Percentiles rank a stretch among this genome's conserved stretches.
These are phyloP conservation scores for Myrmecobius fasciatus DNA, from an alignment of 2,113 vertebrate genomes.

Conservation along the genomic window DNA sequence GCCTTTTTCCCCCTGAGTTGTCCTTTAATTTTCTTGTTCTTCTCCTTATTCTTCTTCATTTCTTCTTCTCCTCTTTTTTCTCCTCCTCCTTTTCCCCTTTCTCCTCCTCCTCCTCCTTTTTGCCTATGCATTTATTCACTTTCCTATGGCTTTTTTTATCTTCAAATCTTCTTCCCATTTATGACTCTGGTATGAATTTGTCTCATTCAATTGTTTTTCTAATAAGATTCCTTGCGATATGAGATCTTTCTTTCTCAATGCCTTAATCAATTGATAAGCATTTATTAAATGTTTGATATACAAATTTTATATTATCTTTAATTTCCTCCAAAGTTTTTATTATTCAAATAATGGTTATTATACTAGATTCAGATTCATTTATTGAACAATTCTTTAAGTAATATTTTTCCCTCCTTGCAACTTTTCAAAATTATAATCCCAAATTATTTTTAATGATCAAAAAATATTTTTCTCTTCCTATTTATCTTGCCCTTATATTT, in stretches of 20 bases:
- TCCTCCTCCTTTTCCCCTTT: too few species aligned
- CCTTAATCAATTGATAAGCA: background rate
- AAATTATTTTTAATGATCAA: background rate
- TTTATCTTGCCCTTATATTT: background rate
- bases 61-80: too few species aligned
- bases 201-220: background rate
- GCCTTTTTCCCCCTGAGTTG: background rate
- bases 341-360: background rate
- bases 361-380: background rate
- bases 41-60: too few species aligned
- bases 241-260: background rate
- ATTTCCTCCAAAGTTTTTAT: background rate
- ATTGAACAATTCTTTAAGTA: background rate
- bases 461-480: background rate
- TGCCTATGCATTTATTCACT: too few species aligned
- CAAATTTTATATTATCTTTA: background rate
- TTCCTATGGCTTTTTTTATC: background rate
- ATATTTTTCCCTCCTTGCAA: background rate
- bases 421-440: background rate
- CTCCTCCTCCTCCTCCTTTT: too few species aligned
- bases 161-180: background rate
- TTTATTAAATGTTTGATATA: background rate
- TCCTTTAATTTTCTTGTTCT: background rate
- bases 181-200: background rate
- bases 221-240: background rate